A percentile compares a stretch with the other conserved stretches of the same genome.
Conservation (phyloP, 2,113 vertebrate genomes). For the Trichechus manatus region DNA sequence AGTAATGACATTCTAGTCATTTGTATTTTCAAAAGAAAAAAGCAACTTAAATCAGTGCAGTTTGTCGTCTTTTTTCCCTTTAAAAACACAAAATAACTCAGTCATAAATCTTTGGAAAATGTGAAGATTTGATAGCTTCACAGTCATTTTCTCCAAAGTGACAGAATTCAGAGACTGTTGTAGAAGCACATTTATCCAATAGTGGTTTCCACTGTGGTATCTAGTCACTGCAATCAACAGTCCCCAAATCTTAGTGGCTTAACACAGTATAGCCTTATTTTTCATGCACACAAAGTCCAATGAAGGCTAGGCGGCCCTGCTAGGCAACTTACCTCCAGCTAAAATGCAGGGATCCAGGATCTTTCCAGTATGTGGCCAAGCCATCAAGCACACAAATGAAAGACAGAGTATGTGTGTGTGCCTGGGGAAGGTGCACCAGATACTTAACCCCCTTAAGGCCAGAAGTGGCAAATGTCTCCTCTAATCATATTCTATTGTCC, state of each 20-base stretch:
- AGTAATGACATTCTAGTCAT: neutral
- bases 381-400: neutral
- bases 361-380: neutral
- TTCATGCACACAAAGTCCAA: neutral
- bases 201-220: neutral
- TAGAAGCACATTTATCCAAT: neutral
- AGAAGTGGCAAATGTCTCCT: neutral
- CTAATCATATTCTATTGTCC: neutral
- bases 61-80: neutral
- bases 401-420: neutral
- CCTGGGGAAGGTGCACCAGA: neutral
- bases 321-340: neutral
- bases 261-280: neutral
- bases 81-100: slow-evolving; percentile 2
- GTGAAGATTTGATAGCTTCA: neutral
- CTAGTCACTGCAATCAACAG: neutral
- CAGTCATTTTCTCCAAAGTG: slow-evolving; percentile 8
- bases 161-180: neutral
- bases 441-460: neutral
- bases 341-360: neutral
- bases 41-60: neutral
- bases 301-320: neutral
- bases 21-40: slow-evolving; percentile 24
- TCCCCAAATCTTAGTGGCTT: neutral
- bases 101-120: slow-evolving; percentile 56